A percentile compares a stretch with the other conserved stretches of the same genome.
These are phyloP conservation scores for Celastrina argiolus DNA, from an alignment of 2,888 invertebrate species.

Conservation along the genomic window DNA sequence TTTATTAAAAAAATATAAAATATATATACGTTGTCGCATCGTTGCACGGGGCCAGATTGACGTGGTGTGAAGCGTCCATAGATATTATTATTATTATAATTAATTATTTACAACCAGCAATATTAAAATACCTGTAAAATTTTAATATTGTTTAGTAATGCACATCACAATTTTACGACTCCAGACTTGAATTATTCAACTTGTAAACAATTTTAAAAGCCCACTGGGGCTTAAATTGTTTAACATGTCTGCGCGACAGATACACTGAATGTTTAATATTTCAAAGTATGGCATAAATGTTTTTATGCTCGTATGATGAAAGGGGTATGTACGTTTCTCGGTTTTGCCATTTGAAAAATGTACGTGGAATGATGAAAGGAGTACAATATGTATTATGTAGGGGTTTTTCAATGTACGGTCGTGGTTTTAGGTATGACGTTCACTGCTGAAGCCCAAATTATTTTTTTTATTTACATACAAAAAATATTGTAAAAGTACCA, in stretches of 20 bases:
- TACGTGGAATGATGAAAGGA: background rate
- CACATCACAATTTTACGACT: background rate
- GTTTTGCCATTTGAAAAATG: background rate
- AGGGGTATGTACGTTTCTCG: background rate
- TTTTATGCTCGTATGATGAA: background rate
- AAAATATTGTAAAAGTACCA: no score
- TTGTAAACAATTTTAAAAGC: constrained; percentile 3
- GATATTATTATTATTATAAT: no score
- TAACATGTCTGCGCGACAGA: background rate
- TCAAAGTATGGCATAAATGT: background rate
- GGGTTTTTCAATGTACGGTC: background rate
- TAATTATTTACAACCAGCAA: no score
- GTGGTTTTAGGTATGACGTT: background rate
- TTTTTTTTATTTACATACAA: no score
- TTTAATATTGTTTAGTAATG: background rate
- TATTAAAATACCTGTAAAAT: background rate
- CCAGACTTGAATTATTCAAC: background rate
- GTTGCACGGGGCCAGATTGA: no score
- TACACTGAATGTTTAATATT: background rate
- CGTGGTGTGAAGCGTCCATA: no score
- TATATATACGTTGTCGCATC: no score
- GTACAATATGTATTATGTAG: background rate
- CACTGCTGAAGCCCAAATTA: no score
- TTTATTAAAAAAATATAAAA: no score
- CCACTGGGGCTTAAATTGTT: background rate